Evolutionary conservation across 1,140 invertebrate species (phyloP).

Genomic region (Lineus longissimus): DNA sequence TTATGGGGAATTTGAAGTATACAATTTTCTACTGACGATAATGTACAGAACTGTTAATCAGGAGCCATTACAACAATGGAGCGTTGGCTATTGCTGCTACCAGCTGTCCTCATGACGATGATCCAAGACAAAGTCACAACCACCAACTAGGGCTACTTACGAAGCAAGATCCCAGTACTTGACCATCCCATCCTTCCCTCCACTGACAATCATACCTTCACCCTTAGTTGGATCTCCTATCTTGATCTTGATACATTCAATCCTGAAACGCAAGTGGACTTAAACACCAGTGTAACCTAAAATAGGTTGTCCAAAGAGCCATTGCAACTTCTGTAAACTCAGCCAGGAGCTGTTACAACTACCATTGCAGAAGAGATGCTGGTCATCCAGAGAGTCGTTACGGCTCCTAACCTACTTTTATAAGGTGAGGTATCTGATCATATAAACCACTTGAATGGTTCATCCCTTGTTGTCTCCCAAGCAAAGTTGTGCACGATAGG

Average conservation of each 20-base stretch:
- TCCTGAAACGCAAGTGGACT: slow-evolving; percentile 20
- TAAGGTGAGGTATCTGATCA: too few relatives aligned
- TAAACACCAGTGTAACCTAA: background rate
- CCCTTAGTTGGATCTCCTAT: slow-evolving; percentile 26
- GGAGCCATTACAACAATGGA: too few relatives aligned
- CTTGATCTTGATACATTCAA: slow-evolving; percentile 36
- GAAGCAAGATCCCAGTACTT: slow-evolving; percentile 40
- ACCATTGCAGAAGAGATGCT: too few relatives aligned
- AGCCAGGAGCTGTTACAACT: background rate
- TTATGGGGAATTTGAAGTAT: too few relatives aligned
- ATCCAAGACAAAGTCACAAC: background rate
- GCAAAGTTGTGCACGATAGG: too few relatives aligned
- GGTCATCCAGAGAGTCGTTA: too few relatives aligned
- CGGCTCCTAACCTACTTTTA: too few relatives aligned
- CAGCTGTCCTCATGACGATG: background rate
- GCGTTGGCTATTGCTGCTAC: background rate
- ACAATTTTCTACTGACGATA: too few relatives aligned
- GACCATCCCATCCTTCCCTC: slow-evolving; percentile 39
- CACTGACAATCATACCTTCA: slow-evolving; percentile 33
- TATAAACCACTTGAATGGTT: too few relatives aligned
- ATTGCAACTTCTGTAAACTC: background rate
- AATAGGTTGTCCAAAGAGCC: background rate
- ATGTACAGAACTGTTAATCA: too few relatives aligned
- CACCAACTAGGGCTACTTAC: slow-evolving; percentile 19
- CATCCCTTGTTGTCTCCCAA: too few relatives aligned